Base-by-base conservation (phyloP, 2,797 vertebrate genomes). In the Poeciliopsis gracilis region DNA sequence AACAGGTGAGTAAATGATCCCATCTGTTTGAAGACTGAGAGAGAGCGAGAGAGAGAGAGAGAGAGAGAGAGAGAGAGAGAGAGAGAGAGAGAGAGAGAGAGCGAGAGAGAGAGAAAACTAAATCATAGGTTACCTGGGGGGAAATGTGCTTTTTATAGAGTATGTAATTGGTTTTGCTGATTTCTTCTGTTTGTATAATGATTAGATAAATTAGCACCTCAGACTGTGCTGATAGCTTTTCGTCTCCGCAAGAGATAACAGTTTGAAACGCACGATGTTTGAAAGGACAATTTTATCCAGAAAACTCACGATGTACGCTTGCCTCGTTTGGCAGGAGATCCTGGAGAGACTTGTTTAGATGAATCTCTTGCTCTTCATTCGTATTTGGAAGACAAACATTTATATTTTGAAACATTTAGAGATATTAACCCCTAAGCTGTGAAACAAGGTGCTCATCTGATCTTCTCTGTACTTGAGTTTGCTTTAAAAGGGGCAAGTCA, bases 1-100 rank as follows among this genome's bases (percentile, higher is more conserved):
- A 97, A 86, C 96, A 98, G 97, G 98, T 99, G 95, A 95, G 88
- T 78, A 86, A 78, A 86, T 15, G 0, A 73, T 5, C 41, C 20
- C 46, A 33, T 82, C 33, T 79, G 67, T 79, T 55, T 33, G 15
- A 61, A 61, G 30, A 12, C 43, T n/a, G 69, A 57, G 12, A 9
- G 23, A 51, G 18, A 51, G 18, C 2, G 9, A 43, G 41, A 16
- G 8, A 55, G 41, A 16, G 30, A 33, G 30, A 33, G 9, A n/a
- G 25, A 38, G 38, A 38, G 7, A 41, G 38, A 41, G 7, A 12
- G 7, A 41, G 38, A 41, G 7, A 12, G 25, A 38, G 38, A 38
- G 69, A 57, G 12, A 9, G 23, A 51, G 18, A 51, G 18, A 8
- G 9, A 43, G 41, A 16, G 8, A 55, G 41, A 16, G 30, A 33